Percentiles rank a stretch among this genome's conserved stretches.
Conservation (phyloP, 2,888 invertebrate species). For the Epistrophella euchroma region DNA sequence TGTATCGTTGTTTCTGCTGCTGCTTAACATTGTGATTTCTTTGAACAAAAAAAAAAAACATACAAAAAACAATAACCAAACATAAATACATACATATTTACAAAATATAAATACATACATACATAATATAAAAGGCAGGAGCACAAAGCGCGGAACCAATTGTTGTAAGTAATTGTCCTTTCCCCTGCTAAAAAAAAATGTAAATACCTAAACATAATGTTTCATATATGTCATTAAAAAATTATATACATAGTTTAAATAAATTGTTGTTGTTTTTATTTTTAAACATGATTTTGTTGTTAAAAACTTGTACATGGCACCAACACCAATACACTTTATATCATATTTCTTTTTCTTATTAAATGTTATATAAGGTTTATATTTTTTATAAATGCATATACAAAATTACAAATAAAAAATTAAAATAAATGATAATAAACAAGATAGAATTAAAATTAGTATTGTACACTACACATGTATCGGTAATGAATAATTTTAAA, state of each 20-base stretch:
- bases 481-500: no score
- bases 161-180: slow-evolving; percentile 91
- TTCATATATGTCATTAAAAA: slow-evolving; percentile 43
- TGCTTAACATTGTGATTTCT: slow-evolving; percentile 76
- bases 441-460: no score
- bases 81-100: slow-evolving; percentile 66
- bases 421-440: no score
- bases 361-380: background rate
- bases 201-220: slow-evolving; percentile 43
- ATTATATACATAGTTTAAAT: background rate
- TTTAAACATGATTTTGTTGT: background rate
- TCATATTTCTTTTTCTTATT: background rate
- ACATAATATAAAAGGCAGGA: slow-evolving; percentile 86
- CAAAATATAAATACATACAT: slow-evolving; percentile 15
- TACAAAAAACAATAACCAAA: no score
- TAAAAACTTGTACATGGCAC: slow-evolving; percentile 10
- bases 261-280: slow-evolving; percentile 3
- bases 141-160: slow-evolving; percentile 96
- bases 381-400: no score
- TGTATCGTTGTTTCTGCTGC: slow-evolving; percentile 75
- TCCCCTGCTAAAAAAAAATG: slow-evolving; percentile 50
- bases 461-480: no score
- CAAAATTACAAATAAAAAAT: no score
- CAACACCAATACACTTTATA: slow-evolving; percentile 19
- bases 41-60: slow-evolving; percentile 71